phyloP scores from a whole-genome alignment of 2,113 vertebrate species.

The Panthera tigris region DNA sequence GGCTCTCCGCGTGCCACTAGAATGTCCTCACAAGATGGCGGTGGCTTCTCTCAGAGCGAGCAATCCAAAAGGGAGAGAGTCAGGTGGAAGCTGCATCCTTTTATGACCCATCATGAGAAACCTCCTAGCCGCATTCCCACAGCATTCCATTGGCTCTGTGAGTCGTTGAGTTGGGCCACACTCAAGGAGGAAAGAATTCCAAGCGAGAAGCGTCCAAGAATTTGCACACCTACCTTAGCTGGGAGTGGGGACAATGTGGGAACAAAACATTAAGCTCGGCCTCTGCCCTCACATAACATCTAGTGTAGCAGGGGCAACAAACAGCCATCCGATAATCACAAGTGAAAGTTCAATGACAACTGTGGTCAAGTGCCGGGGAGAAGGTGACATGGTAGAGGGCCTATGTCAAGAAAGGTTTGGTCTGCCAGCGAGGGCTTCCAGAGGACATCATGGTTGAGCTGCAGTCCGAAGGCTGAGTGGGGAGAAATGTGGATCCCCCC shows the following conservation, averaged over 20 bases:
- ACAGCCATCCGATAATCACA: neutral
- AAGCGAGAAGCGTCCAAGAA: neutral
- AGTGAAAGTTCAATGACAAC: neutral
- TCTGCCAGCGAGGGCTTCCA: neutral
- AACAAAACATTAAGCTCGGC: neutral
- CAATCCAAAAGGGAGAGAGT: neutral
- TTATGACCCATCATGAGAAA: neutral
- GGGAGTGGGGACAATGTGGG: neutral
- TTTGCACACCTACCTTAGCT: neutral
- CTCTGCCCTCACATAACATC: neutral
- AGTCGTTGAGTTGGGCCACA: fast-evolving
- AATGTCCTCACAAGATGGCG: neutral
- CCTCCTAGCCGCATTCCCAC: no score
- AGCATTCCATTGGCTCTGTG: fast-evolving
- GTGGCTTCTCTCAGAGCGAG: neutral
- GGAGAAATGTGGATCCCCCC: neutral
- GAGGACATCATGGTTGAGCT: neutral
- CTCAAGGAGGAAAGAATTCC: neutral
- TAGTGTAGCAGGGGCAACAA: neutral
- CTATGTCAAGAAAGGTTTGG: neutral
- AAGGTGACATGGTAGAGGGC: neutral
- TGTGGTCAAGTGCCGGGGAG: neutral
- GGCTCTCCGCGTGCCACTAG: neutral
- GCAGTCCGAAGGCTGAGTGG: neutral
- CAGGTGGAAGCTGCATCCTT: neutral